phyloP scores from a whole-genome alignment of 1,140 invertebrate genomes.

The Heliconius himera region DNA sequence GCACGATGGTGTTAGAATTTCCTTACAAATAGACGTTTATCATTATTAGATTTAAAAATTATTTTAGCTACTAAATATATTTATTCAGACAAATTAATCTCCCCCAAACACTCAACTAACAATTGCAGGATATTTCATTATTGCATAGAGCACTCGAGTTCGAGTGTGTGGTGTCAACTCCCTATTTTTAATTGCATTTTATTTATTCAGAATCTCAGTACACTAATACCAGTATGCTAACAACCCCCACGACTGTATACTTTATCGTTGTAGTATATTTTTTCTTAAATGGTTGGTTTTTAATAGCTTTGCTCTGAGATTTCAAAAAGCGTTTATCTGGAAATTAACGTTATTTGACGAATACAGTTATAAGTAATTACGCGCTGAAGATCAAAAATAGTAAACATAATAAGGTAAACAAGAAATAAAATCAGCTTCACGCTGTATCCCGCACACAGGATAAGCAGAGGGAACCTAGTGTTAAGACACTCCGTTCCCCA shows the following conservation, averaged over 20 bases:
- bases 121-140: constrained; percentile 51
- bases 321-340: neutral
- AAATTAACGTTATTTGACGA: neutral
- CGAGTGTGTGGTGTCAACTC: constrained; percentile 46
- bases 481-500: too few species aligned
- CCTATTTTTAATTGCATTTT: constrained; percentile 72
- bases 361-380: neutral
- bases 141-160: constrained; percentile 45
- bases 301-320: neutral
- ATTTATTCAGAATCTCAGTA: constrained; percentile 71
- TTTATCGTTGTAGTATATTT: constrained; percentile 55
- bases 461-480: too few species aligned
- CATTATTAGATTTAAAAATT: neutral
- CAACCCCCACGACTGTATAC: constrained; percentile 44
- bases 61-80: neutral
- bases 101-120: constrained; percentile 45
- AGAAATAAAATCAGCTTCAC: neutral
- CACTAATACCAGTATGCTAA: constrained; percentile 43
- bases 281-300: constrained; percentile 1
- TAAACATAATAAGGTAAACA: neutral
- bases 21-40: neutral
- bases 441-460: too few species aligned
- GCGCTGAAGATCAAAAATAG: neutral
- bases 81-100: constrained; percentile 17
- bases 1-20: neutral